phyloP scores from a whole-genome alignment of 2,113 vertebrate species.

The Ciconia maguari region DNA sequence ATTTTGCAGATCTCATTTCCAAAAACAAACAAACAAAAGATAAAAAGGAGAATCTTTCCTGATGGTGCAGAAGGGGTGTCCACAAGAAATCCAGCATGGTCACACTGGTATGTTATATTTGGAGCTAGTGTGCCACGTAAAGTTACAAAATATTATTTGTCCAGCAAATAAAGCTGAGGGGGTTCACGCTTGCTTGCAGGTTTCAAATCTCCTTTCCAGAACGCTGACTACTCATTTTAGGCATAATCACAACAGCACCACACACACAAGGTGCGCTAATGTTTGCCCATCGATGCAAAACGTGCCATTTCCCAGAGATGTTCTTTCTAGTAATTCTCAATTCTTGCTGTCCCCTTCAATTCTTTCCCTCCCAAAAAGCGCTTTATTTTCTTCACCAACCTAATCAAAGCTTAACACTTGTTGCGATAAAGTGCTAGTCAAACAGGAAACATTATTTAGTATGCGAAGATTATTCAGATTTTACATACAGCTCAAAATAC shows the following conservation, averaged over 20 bases:
- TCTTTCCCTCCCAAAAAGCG: not conserved
- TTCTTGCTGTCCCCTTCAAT: not conserved
- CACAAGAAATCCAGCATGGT: not conserved
- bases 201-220: not conserved
- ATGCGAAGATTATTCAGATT: not conserved
- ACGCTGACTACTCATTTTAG: not conserved
- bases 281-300: not conserved
- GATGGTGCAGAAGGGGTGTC: not conserved
- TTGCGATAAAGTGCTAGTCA: not conserved
- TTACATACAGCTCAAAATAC: not conserved
- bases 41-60: not conserved
- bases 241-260: not conserved
- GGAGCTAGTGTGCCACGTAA: not conserved
- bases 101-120: fast-evolving
- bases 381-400: not conserved
- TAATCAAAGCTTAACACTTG: not conserved
- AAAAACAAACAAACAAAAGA: not conserved
- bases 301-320: not conserved
- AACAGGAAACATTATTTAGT: not conserved
- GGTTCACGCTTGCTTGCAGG: not conserved
- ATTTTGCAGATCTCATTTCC: not conserved
- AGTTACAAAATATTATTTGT: not conserved
- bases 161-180: not conserved
- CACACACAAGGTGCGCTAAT: fast-evolving
- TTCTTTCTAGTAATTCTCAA: not conserved